Evolutionary conservation across 2,888 invertebrate species (phyloP), one percentile per base, ranked within the genome.

Genomic region (Philopedon plagiatum): DNA sequence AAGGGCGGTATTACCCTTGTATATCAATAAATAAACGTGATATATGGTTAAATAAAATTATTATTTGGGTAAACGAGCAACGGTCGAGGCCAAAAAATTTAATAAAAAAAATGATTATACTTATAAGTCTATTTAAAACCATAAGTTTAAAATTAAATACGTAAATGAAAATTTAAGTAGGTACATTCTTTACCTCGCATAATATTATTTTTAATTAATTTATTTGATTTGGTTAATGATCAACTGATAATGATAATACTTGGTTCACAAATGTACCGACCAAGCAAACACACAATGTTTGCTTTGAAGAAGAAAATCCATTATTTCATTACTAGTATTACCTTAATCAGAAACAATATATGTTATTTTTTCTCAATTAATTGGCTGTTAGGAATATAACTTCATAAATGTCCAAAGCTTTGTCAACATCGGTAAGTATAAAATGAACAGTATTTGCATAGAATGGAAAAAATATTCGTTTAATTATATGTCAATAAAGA

Each of bases 401-500:
- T 54, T 54, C 29, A 51, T 26, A 26, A 29, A 54, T 54, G 18
- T 23, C 11, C 44, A 46, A 46, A 46, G 32, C 46, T 58, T 26
- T 49, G 64, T 63, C 44, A 70, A 63, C 49, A 64, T 70, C 63
- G 63, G 70, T 21, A 11, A 58, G 57, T 49, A 63, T 57, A 64
- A 70, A 70, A 58, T 64, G 63, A 32, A 58, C 58, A 26, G 37
- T 71, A 65, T 71, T 71, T 65, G 71, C 68, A 63, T 62, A 26
- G 51, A 61, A 60, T 11, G 29, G 13, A 75, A 75, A 76, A 66
- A 69, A 75, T 71, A 76, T 76, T 73, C 74, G 62, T 76, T 76
- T 78, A 80, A 80, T 79, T 77, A 76, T 78, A 78, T 76, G 80
- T 80, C 78, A 81, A 80, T 76, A 80, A n/a, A 70, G 69, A 65